A percentile compares a stretch with the other conserved stretches of the same genome.
phyloP scores from a whole-genome alignment of 2,888 invertebrate species.

The Mythimna loreyi region DNA sequence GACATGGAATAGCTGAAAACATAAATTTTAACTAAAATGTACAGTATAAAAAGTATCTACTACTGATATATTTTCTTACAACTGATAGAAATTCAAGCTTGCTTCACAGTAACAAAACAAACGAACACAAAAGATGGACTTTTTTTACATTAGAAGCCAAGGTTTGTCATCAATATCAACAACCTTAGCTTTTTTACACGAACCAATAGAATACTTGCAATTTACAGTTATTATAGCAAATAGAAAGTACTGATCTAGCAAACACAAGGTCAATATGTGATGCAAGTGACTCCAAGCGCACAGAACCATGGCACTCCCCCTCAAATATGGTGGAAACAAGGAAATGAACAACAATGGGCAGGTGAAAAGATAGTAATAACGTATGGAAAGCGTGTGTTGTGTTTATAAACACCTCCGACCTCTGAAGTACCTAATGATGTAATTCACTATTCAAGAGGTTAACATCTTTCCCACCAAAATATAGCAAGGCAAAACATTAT shows the following conservation, averaged over 20 bases:
- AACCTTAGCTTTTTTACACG: slow-evolving; percentile 21
- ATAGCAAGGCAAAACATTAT: slow-evolving; percentile 51
- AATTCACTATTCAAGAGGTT: slow-evolving; percentile 85
- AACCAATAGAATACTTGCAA: slow-evolving; percentile 38
- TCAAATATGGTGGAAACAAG: slow-evolving; percentile 26
- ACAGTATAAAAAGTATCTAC: background rate
- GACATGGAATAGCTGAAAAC: background rate
- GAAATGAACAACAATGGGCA: slow-evolving; percentile 15
- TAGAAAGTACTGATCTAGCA: slow-evolving; percentile 79
- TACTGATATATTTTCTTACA: background rate
- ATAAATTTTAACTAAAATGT: background rate
- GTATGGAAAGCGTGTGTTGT: slow-evolving; percentile 75
- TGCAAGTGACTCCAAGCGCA: slow-evolving; percentile 69
- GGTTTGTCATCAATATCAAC: slow-evolving; percentile 16
- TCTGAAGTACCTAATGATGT: slow-evolving; percentile 84
- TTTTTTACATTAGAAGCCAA: slow-evolving; percentile 13
- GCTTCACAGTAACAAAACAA: background rate
- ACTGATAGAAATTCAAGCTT: background rate
- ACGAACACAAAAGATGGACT: background rate
- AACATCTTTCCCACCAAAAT: slow-evolving; percentile 88
- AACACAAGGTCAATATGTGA: slow-evolving; percentile 77
- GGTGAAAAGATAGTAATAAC: slow-evolving; percentile 37
- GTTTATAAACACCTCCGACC: slow-evolving; percentile 90
- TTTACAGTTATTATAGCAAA: slow-evolving; percentile 63
- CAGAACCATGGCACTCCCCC: slow-evolving; percentile 41